These are phyloP conservation scores for Holocentrus rufus DNA, from an alignment of 2,797 vertebrate genomes.

Conservation along the genomic window DNA sequence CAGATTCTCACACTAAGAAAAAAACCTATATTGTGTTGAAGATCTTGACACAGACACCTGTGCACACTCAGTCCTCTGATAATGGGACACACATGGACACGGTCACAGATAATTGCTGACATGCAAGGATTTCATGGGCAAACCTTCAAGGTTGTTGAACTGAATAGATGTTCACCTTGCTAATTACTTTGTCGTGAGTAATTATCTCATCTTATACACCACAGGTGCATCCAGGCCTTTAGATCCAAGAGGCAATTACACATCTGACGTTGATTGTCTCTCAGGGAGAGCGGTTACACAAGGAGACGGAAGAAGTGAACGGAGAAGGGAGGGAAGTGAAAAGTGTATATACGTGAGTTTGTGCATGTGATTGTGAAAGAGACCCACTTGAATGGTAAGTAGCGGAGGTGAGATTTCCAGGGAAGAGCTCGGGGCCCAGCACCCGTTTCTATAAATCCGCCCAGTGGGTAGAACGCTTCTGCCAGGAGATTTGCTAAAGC, in stretches of 20 bases:
- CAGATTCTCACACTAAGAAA: conserved; percentile 27
- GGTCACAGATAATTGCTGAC: conserved; percentile 58
- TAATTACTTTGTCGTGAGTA: conserved; percentile 70
- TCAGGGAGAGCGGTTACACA: conserved; percentile 40
- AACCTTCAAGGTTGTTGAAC: conserved; percentile 63
- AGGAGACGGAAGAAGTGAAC: conserved; percentile 44
- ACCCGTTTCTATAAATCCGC: conserved; percentile 37
- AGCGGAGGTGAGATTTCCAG: conserved; percentile 58
- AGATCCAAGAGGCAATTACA: conserved; percentile 61
- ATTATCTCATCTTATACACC: conserved; percentile 63
- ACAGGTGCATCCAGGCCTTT: conserved; percentile 65
- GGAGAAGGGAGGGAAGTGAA: conserved; percentile 41
- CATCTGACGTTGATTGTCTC: conserved; percentile 75
- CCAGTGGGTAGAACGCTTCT: conserved; percentile 47
- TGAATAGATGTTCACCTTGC: conserved; percentile 44
- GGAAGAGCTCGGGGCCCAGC: conserved; percentile 32
- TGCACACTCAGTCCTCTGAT: conserved; percentile 45
- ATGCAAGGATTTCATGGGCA: conserved; percentile 46
- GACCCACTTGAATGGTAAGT: conserved; percentile 34
- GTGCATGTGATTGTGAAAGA: conserved; percentile 20
- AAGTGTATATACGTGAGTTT: conserved; percentile 22
- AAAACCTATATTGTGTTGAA: conserved; percentile 49
- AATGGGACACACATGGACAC: conserved; percentile 74
- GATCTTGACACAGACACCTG: conserved; percentile 15
- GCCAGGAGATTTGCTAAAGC: conserved; percentile 47